Evolutionary conservation across 2,113 vertebrate genomes (phyloP), one percentile per base, ranked within the genome.

Genomic region (Amphiprion percula): DNA sequence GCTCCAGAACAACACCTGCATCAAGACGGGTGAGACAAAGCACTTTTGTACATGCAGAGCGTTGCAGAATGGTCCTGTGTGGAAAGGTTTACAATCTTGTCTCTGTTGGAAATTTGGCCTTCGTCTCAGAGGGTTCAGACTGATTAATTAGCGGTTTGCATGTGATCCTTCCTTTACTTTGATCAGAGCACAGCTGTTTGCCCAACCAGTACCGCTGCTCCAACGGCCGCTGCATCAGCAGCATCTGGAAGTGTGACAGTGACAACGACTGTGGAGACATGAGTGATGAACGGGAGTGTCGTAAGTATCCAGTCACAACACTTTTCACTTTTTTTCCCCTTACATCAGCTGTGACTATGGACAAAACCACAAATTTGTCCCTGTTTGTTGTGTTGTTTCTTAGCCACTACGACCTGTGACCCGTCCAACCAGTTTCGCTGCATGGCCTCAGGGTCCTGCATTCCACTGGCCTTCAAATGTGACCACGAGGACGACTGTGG

Each of bases 221-320:
- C 82, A 99, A 99, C 0, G 98, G 98, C 26, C 97, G 97, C 82
- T 99, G 98, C 91, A 98, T 99, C 91, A 99, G 96, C 93, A 97
- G 96, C 94, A 98, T 99, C 78, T 99, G 98, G 98, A 96, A 97
- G 86, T 99, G 98, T 7, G 98, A 99, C 90, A 97, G 96, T 0
- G 98, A 99, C 90, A 97, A 99, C 0, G 98, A 99, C 95, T 99
- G 98, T 0, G 97, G 97, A 4, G 98, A 99, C 94, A 98, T 98
- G 97, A 99, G 98, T 0, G 98, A 99, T 0, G 98, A 99, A 86
- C 96, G 91, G 66, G 96, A 98, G 85, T 99, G 98, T 90, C 98
- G 97, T 98, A 81, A 97, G 97, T 96, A 17, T 47, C 56, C n/a
- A 1, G 6, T 12, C 0, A 1, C 9, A 0, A 9, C 15, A 2